Conservation (phyloP, 2,797 vertebrate genomes). For the Falco rusticolus region DNA sequence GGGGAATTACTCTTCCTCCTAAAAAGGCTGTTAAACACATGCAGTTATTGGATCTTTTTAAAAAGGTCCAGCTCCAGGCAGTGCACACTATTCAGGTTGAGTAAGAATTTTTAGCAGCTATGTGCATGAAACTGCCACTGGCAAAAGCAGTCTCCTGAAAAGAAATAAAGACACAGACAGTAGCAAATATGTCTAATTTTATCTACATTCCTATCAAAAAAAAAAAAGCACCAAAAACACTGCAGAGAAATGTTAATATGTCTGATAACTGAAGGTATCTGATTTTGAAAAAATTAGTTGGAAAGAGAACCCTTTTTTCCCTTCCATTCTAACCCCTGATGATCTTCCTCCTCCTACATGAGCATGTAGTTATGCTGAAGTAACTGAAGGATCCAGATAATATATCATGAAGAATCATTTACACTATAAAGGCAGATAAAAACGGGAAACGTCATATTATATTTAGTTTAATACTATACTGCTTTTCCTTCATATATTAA, state of each 20-base stretch:
- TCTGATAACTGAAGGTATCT: not conserved
- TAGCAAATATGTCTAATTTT: not conserved
- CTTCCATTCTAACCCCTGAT: not conserved
- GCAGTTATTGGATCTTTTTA: not conserved
- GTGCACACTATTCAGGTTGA: not conserved
- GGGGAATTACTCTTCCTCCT: not conserved
- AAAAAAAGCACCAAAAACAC: not conserved
- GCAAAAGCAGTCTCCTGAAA: not conserved
- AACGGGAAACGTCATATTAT: not conserved
- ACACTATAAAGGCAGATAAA: not conserved
- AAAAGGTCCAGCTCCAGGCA: not conserved
- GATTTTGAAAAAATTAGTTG: not conserved
- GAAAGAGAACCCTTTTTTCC: not conserved
- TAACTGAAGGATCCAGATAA: not conserved
- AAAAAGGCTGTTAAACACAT: not conserved
- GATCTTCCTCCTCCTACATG: not conserved
- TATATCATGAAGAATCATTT: not conserved
- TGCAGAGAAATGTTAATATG: not conserved
- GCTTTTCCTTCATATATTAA: not conserved
- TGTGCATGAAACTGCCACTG: not conserved
- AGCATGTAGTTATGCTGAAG: not conserved
- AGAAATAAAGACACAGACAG: not conserved
- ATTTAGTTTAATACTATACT: not conserved
- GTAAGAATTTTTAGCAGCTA: not conserved
- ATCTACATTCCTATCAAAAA: not conserved